A percentile compares a stretch with the other conserved stretches of the same genome.
Evolutionary conservation across 2,888 invertebrate species (phyloP).

Genomic region (Pollenia labialis): DNA sequence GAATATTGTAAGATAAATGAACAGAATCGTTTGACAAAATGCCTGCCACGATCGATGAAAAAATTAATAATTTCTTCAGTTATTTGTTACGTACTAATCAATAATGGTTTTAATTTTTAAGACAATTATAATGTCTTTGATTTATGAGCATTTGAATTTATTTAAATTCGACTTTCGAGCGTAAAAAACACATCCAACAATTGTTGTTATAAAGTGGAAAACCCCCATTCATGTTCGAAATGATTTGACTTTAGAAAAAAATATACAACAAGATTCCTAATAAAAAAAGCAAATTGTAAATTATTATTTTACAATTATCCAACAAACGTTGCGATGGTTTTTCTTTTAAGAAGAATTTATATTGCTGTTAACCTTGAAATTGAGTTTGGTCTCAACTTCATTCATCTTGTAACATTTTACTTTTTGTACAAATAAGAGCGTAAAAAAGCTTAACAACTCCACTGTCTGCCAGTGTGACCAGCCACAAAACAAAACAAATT

Average conservation of each 20-base stretch:
- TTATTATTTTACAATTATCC: constrained; percentile 30
- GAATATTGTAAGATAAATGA: neutral
- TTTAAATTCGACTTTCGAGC: constrained; percentile 6
- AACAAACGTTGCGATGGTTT: constrained; percentile 25
- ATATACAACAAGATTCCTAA: constrained; percentile 19
- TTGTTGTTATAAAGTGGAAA: constrained; percentile 41
- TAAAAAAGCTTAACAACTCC: constrained; percentile 12
- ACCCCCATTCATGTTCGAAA: constrained; percentile 22
- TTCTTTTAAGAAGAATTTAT: constrained; percentile 65
- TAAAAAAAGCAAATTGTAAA: constrained; percentile 33
- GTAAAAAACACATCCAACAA: constrained; percentile 9
- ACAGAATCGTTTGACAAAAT: constrained; percentile 19
- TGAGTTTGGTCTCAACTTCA: constrained; percentile 38
- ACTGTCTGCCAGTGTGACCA: constrained; percentile 4
- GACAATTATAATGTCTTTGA: constrained; percentile 35
- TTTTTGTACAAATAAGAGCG: neutral
- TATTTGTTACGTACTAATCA: neutral
- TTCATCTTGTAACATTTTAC: constrained; percentile 39
- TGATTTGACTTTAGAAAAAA: constrained; percentile 1
- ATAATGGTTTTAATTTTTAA: constrained; percentile 28
- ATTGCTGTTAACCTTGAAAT: constrained; percentile 68
- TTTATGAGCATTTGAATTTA: constrained; percentile 17
- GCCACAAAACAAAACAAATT: constrained; percentile 54
- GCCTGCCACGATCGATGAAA: neutral
- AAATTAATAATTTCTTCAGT: neutral